Base-by-base conservation (phyloP, 2,797 vertebrate genomes). In the Hapalemur alaotrensis region DNA sequence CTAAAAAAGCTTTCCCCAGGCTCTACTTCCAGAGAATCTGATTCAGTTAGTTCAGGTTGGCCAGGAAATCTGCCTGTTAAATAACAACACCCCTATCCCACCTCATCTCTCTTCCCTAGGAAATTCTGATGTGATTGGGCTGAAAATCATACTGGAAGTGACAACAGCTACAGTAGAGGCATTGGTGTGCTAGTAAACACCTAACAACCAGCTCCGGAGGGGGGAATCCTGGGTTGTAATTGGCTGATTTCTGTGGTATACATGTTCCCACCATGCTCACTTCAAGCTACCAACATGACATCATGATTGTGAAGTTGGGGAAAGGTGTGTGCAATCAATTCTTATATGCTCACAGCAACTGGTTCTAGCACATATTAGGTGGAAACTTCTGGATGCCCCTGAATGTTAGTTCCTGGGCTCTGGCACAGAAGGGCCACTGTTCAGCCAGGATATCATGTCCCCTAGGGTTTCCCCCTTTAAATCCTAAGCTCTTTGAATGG, bases 401-500 rank as follows among this genome's bases (percentile, higher is more conserved):
- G 88, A 98, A 97, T 1, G 92, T 89, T 89, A 52, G 72, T 94
- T 88, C 86, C 93, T 80, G 89, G 67, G 81, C 94, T 92, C 90
- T 92, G 95, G 97, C 95, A 98, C 65, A 97, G 96, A 96, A 59
- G 89, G 57, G 95, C 95, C 95, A 97, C 97, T 97, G 95, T 97
- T 98, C 88, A 87, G 54, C 17, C 46, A 50, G 41, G 70, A 61
- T 91, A 76, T 69, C 70, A 65, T 10, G 57, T 43, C 30, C 25
- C 41, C 63, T 73, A 63, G 41, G 41, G 22, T 35, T 63, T 15
- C 10, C 57, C 46, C 5, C 67, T 2, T 46, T 95, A 98, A 97
- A 97, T 96, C 90, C 95, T 95, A 96, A 91, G 79, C 94, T 98
- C 98, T 98, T 98, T 95, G 96, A 76, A 91, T 92, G 95, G 91